phyloP scores from a whole-genome alignment of 2,888 invertebrate genomes.

The Allophyes oxyacanthae region DNA sequence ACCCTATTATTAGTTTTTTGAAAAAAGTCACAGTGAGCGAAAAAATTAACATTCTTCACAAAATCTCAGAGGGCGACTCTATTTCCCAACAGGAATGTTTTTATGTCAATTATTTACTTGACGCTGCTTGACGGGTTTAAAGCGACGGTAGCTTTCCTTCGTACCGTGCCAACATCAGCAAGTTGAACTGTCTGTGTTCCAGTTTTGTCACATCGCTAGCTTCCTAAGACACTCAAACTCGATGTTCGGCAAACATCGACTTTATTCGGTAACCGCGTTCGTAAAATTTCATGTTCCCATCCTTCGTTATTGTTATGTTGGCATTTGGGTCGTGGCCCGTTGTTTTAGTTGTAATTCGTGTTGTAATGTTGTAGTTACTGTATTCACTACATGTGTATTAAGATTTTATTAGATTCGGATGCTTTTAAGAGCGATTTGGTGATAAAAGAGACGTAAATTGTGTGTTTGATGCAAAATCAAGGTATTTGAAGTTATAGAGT shows the following conservation, averaged over 20 bases:
- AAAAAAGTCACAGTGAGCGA: too few species aligned
- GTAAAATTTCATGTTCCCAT: slow-evolving; percentile 54
- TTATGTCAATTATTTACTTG: too few species aligned
- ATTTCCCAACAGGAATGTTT: too few species aligned
- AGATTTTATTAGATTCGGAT: neutral
- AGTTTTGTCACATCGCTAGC: neutral
- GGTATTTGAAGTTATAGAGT: too few species aligned
- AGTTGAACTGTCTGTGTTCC: too few species aligned
- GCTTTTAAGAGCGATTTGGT: neutral
- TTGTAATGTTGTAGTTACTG: slow-evolving; percentile 18
- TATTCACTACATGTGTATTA: slow-evolving; percentile 11
- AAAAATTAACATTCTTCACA: too few species aligned
- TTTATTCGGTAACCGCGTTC: slow-evolving; percentile 52
- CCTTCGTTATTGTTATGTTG: slow-evolving; percentile 46
- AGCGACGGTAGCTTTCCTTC: too few species aligned
- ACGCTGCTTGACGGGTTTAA: too few species aligned
- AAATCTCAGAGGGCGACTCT: too few species aligned
- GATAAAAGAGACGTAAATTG: neutral
- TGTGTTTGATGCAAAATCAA: too few species aligned
- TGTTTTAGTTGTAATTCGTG: slow-evolving; percentile 32
- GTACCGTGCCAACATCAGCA: too few species aligned
- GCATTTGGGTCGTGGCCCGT: slow-evolving; percentile 35
- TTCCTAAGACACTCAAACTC: slow-evolving; percentile 7
- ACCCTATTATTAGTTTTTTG: too few species aligned
- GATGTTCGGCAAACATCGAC: slow-evolving; percentile 43